These are phyloP conservation scores for Ammospiza caudacuta DNA, from an alignment of 2,113 vertebrate genomes.

Conservation along the genomic window DNA sequence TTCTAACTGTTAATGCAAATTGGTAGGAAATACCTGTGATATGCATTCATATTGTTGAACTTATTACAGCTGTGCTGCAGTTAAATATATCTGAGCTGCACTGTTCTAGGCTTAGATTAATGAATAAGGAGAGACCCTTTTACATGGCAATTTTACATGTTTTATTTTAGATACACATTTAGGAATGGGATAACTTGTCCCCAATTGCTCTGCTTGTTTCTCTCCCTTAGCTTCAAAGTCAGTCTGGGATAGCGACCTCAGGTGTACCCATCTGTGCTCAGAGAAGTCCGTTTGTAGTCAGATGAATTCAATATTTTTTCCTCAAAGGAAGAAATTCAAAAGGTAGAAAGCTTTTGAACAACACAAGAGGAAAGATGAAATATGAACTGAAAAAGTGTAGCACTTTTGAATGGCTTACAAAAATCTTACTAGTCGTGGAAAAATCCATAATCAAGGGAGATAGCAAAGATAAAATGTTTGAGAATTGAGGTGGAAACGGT, in stretches of 20 bases:
- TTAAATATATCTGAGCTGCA: not conserved
- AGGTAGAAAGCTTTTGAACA: conserved; percentile 28
- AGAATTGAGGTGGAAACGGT: not conserved
- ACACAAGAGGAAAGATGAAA: conserved; percentile 8
- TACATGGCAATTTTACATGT: not conserved
- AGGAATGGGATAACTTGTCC: not conserved
- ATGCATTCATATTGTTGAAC: not conserved
- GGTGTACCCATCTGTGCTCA: not conserved
- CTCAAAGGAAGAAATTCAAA: conserved; percentile 18
- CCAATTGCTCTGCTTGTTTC: not conserved
- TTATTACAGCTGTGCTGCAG: not conserved
- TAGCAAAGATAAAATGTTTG: conserved; percentile 1
- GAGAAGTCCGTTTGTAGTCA: not conserved
- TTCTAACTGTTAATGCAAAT: not conserved
- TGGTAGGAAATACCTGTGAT: not conserved
- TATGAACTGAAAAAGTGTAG: not conserved
- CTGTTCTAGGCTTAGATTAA: not conserved
- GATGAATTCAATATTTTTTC: not conserved
- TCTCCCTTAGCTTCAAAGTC: not conserved
- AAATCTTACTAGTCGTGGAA: not conserved
- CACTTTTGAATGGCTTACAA: not conserved
- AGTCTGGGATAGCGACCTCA: not conserved
- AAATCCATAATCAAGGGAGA: not conserved
- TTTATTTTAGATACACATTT: not conserved
- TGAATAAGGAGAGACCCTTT: not conserved